Percentiles rank a stretch among this genome's conserved stretches.
Evolutionary conservation across 2,888 invertebrate species (phyloP).

Genomic region (Phlogophora meticulosa): DNA sequence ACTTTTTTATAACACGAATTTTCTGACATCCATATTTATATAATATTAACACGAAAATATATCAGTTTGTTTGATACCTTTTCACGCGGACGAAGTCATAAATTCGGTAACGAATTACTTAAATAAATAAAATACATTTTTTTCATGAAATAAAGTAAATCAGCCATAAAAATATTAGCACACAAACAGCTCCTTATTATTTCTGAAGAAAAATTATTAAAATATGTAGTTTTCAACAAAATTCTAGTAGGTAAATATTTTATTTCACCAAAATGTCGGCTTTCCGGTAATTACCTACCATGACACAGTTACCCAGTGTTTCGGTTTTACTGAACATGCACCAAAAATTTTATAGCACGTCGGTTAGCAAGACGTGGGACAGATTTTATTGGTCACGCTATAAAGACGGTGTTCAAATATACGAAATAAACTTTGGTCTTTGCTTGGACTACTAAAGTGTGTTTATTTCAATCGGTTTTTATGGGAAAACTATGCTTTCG

Average conservation of each 20-base stretch:
- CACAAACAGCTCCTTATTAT: background rate
- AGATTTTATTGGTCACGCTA: conserved; percentile 55
- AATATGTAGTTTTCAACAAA: background rate
- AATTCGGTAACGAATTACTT: background rate
- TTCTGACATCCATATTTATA: no score
- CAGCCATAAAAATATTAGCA: background rate
- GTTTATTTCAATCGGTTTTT: conserved; percentile 28
- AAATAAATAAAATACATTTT: background rate
- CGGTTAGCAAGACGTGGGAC: conserved; percentile 30
- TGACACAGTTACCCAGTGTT: conserved; percentile 39
- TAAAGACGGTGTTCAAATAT: conserved; percentile 28
- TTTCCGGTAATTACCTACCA: conserved; percentile 19
- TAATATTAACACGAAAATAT: background rate
- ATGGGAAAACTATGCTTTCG: background rate
- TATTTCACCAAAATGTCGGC: conserved; percentile 12
- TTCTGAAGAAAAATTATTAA: background rate
- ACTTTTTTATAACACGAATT: background rate
- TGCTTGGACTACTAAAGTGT: conserved; percentile 29
- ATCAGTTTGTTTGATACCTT: no score
- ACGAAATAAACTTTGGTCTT: conserved; percentile 23
- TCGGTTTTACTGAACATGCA: conserved; percentile 40
- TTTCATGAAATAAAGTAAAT: background rate
- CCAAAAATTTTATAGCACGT: conserved; percentile 48
- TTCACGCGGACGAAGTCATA: no score
- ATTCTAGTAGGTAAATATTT: conserved; percentile 3